A percentile compares a stretch with the other conserved stretches of the same genome.
These are phyloP conservation scores for Papilio glaucus DNA, from an alignment of 1,140 invertebrate species.

Conservation along the genomic window DNA sequence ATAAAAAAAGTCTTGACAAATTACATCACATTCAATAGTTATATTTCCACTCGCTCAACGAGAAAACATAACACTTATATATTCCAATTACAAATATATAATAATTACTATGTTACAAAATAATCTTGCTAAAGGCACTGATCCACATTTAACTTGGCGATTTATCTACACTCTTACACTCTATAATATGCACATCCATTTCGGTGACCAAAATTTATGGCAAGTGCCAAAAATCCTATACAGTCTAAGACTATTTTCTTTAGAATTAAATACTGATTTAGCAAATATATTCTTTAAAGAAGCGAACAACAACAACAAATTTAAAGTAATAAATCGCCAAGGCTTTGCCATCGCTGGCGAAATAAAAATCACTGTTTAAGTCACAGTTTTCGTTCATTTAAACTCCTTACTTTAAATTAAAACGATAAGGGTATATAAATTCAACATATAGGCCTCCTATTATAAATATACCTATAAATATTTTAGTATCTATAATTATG, in stretches of 20 bases:
- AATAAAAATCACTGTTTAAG: constrained; percentile 13
- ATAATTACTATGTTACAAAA: neutral
- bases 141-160: neutral
- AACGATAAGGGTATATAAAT: no score
- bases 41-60: neutral
- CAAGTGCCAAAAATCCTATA: neutral
- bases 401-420: no score
- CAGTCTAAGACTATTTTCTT: neutral
- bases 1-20: neutral
- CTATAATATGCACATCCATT: neutral
- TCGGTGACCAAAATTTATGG: neutral
- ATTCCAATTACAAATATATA: neutral
- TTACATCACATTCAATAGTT: neutral
- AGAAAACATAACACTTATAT: neutral
- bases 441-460: neutral
- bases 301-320: constrained; percentile 25
- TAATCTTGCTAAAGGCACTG: constrained; percentile 8
- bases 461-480: neutral
- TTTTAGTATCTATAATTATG: neutral
- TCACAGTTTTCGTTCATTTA: neutral
- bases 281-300: constrained; percentile 2
- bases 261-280: neutral
- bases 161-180: constrained; percentile 10
- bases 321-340: neutral
- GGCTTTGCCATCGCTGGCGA: constrained; percentile 23